Base-by-base conservation (phyloP, 2,888 invertebrate species). In the Malthinus seriepunctatus region DNA sequence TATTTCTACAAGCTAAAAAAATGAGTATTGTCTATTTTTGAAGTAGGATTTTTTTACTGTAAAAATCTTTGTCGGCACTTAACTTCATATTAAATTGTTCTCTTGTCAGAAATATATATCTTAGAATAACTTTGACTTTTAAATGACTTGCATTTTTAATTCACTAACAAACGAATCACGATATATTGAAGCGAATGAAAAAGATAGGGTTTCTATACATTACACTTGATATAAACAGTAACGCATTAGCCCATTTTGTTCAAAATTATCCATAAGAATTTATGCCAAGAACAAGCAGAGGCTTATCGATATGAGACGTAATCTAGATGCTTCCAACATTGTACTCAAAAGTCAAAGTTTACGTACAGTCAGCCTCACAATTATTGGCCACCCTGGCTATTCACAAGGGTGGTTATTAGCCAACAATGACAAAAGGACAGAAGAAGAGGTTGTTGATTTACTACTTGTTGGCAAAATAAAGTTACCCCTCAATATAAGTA, bases 201-300 rank as follows among this genome's bases (percentile, higher is more conserved):
- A 56, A 60, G 39, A 42, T 42, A 42, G 49, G 52, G 60, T 53
- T 47, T 49, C 32, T 15, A 46, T 35, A 62, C 60, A 61, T 60
- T 62, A 67, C 64, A 66, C 64, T 64, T 66, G 65, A 63, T 66
- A 67, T 67, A 68, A 67, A 67, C 67, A 67, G 49, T 49, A 32
- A 56, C 58, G 58, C 62, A 61, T 64, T 62, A 60, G 63, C 57
- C 56, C 23, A 23, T 23, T 23, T 23, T 23, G 23, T 23, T 23
- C 5, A 23, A 5, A 23, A 23, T 23, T 5, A 5, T 23, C 23
- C 23, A 23, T 3, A 23, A 23, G 23, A 2, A n/a, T n/a, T n/a
- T n/a, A n/a, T n/a, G n/a, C n/a, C n/a, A n/a, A n/a, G n/a, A n/a
- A n/a, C n/a, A n/a, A n/a, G n/a, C n/a, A n/a, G n/a, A n/a, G n/a